Base-by-base conservation (phyloP, 1,140 invertebrate genomes). In the Coptotermes formosanus region DNA sequence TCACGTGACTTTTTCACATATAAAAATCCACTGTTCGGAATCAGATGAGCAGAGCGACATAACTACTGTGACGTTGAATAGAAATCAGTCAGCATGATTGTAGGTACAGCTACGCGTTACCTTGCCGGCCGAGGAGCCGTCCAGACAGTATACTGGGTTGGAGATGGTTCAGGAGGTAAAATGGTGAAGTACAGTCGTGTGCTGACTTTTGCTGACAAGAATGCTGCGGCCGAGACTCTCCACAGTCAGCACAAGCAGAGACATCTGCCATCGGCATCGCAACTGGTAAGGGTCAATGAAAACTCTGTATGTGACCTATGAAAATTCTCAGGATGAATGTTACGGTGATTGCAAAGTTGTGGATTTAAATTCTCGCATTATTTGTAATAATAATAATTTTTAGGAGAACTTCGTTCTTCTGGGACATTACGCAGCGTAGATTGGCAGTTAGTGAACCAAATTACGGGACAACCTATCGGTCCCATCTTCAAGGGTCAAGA, bases 141-240 rank as follows among this genome's bases (percentile, higher is more conserved):
- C 32, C 94, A 95, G 88, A 95, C 94, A 0, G 94, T 95, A 3
- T 95, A 95, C 87, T 95, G 94, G 94, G 91, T 94, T 87, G 92
- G 91, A 14, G 88, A 89, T 44, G 93, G 91, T 85, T 89, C 89
- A 38, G 94, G 93, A 9, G 92, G 92, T 2, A 94, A 92, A 88
- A 93, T 85, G 85, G 85, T 85, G 14, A 85, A 85, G n/a, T 85
- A 85, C 32, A 64, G 85, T 16, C 30, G 32, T 32, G 32, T 69
- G 23, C 85, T 85, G 32, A 44, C 19, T 48, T 85, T 85, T n/a
- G n/a, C 25, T 21, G 55, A 85, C 38, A 59, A 75, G 64, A 75
- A 75, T 4, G 25, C 64, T 4, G 64, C 64, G 7, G 64, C 64
- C 8, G 64, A 75, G 64, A 75, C 64, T 2, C 0, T 30, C 25